Conservation (phyloP, 2,888 invertebrate genomes). For the Rugalucina vietnamica region DNA sequence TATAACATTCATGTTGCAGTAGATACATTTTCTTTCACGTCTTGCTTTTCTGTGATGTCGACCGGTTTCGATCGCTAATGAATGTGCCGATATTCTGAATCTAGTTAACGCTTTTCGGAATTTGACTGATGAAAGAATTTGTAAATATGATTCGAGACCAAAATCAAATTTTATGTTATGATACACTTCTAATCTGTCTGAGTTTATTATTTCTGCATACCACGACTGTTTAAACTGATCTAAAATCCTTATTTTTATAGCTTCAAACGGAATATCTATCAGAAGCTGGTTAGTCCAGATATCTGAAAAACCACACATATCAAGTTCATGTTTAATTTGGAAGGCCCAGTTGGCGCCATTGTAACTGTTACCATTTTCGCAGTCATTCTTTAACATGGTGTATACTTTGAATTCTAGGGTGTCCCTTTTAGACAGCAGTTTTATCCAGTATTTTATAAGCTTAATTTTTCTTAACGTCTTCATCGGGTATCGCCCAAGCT, state of each 20-base stretch:
- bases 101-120: neutral
- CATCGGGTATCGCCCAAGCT: neutral
- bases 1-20: neutral
- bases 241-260: neutral
- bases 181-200: neutral
- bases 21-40: neutral
- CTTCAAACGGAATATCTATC: neutral
- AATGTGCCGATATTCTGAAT: neutral
- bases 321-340: neutral
- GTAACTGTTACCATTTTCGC: neutral
- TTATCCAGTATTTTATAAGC: neutral
- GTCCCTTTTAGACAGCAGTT: neutral
- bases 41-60: neutral
- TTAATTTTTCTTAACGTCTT: neutral
- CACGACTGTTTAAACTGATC: neutral
- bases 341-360: neutral
- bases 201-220: neutral
- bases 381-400: neutral
- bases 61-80: neutral
- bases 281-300: neutral
- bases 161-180: neutral
- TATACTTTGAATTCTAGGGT: neutral
- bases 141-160: neutral
- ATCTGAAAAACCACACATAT: neutral
- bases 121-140: neutral